Base-by-base conservation (phyloP, 2,797 vertebrate genomes). In the Tokudaia muenninki region DNA sequence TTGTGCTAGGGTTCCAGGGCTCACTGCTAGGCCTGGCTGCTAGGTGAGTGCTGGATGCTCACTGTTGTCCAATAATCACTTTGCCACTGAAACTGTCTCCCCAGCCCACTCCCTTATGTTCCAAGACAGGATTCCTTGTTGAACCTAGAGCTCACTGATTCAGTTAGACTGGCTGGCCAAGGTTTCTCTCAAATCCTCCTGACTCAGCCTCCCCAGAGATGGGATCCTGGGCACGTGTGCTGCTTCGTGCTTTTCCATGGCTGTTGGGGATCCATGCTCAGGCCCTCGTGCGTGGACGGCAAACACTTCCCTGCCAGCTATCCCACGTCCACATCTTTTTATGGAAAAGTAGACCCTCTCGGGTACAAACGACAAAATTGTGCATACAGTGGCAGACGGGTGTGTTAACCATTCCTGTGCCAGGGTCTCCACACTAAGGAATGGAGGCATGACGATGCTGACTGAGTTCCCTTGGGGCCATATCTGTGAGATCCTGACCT, bases 391-490 rank as follows among this genome's bases (percentile, higher is more conserved):
- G 4, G 37, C 41, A 70, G 75, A 31, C 55, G 37, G 34, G 74
- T 61, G 37, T 11, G 31, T n/a, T 55, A 10, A 52, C 21, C 0
- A 0, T 37, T 83, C 22, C 17, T 59, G 6, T 57, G 29, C 86
- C 34, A 4, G 78, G 61, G 19, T 31, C 16, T 26, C 11, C 72
- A 67, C 5, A 2, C 9, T 1, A 1, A 13, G 26, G 78, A 47
- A 29, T 14, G n/a, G 75, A 44, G 47, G n/a, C 57, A 16, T 5
- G 2, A 2, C 17, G 29, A 3, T 26, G 22, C 19, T 37, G 31
- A 19, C 61, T 0, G 0, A 5, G 24, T 70, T 31, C 50, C 67
- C 21, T 0, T 0, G 29, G 17, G 10, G 59, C 52, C 59, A 13
- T 37, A 11, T 52, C 50, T 87, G 24, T 4, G 87, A 70, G 87